Base-by-base conservation (phyloP, 1,140 invertebrate genomes). In the Lasioglossum baleicum region DNA sequence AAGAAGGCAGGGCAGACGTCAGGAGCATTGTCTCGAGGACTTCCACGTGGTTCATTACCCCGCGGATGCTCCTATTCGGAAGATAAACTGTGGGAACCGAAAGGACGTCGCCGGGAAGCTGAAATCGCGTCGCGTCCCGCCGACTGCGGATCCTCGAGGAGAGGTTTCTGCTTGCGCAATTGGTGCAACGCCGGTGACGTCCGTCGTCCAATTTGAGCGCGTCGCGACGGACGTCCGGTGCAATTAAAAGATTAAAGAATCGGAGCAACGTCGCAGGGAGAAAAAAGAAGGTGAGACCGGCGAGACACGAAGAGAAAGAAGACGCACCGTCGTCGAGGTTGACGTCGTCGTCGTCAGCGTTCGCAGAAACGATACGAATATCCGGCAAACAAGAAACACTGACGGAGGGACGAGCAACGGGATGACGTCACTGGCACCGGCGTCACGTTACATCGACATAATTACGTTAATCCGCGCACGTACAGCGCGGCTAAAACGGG, bases 351-450 rank as follows among this genome's bases (percentile, higher is more conserved):
- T 77, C 81, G 83, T 88, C 88, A 88, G 87, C 88, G 66, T 89
- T 88, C 87, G 83, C 81, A 82, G 86, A 88, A 89, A 81, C 84
- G 87, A 88, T 84, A 83, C 73, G 85, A 87, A 87, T 88, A 84
- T 85, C 84, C 86, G 79, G 84, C 78, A 83, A 79, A 79, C 80
- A 79, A 88, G 77, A 75, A 65, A 79, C 68, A 26, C 42, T 60
- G 66, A 74, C 64, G 60, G 51, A n/a, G 65, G 48, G 75, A 31
- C 17, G 53, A 75, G 67, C 51, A n/a, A 53, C 80, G 71, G 56
- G 70, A 75, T 88, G 88, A 88, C 88, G 85, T 88, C 84, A 89
- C 74, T 77, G 75, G 86, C 83, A 89, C 83, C 81, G 81, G 87
- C 81, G 81, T 89, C 88, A 68, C 75, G 70, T 89, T 88, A 88